Evolutionary conservation across 2,113 vertebrate genomes (phyloP).

Genomic region (Calcarius ornatus): DNA sequence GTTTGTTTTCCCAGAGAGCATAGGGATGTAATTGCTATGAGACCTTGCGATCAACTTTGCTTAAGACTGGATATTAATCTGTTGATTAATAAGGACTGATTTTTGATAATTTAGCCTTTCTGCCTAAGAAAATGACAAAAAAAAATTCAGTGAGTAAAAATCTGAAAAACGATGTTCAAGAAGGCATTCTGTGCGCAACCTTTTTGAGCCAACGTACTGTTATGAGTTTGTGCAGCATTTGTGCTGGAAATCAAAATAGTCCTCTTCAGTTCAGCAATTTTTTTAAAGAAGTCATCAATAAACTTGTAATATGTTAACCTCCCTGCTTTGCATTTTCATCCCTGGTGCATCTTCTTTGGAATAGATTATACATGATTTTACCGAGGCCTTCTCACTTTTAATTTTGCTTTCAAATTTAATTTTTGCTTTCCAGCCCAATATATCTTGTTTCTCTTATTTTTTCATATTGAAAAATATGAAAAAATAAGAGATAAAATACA

Average conservation of each 20-base stretch:
- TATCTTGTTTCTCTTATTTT: background rate
- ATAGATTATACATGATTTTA: background rate
- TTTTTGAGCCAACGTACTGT: background rate
- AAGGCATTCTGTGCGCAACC: background rate
- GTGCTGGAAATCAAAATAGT: background rate
- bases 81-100: background rate
- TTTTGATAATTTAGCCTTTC: background rate
- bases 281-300: background rate
- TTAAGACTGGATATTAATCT: background rate
- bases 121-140: background rate
- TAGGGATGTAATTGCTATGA: background rate
- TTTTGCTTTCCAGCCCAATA: background rate
- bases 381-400: background rate
- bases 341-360: background rate
- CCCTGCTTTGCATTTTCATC: background rate
- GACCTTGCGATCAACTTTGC: background rate
- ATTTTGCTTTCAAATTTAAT: background rate
- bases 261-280: background rate
- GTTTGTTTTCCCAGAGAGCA: background rate
- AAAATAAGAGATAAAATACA: too few species aligned
- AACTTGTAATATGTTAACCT: background rate
- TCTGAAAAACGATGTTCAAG: background rate
- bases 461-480: background rate
- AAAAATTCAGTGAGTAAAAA: background rate
- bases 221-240: background rate